Percentiles rank a stretch among this genome's conserved stretches.
These are phyloP conservation scores for Oreocharis arfaki DNA, from an alignment of 2,113 vertebrate species.

Conservation along the genomic window DNA sequence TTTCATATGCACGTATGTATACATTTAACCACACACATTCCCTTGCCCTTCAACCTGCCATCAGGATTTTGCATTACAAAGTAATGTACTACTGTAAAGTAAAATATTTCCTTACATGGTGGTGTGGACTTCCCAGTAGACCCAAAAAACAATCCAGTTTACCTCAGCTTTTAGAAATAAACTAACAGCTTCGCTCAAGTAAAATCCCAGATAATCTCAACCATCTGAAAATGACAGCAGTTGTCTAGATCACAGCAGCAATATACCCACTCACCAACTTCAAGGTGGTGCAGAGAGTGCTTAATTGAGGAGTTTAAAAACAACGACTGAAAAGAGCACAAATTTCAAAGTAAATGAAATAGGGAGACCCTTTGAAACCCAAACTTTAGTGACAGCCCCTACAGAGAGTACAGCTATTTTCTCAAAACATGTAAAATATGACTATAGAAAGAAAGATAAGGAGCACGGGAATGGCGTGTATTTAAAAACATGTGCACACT, in stretches of 20 bases:
- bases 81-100: not conserved
- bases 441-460: constrained; percentile 27
- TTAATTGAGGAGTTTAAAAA: constrained; percentile 61
- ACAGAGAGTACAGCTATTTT: constrained; percentile 36
- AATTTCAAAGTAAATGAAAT: constrained; percentile 53
- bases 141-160: not conserved
- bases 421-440: constrained; percentile 24
- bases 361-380: constrained; percentile 30
- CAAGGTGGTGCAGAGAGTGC: constrained; percentile 21
- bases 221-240: constrained; percentile 38
- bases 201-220: constrained; percentile 39
- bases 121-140: not conserved
- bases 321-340: constrained; percentile 18
- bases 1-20: not conserved
- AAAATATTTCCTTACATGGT: not conserved
- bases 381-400: constrained; percentile 51
- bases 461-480: not conserved
- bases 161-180: constrained; percentile 24
- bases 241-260: constrained; percentile 33
- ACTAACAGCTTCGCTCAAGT: constrained; percentile 2
- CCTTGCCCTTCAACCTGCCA: not conserved
- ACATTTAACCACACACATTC: not conserved
- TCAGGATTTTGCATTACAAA: not conserved
- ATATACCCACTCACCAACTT: constrained; percentile 29
- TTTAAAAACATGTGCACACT: constrained; percentile 45